Percentiles rank a stretch among this genome's conserved stretches.
These are phyloP conservation scores for Tenthredo notha DNA, from an alignment of 2,888 invertebrate genomes.

Conservation along the genomic window DNA sequence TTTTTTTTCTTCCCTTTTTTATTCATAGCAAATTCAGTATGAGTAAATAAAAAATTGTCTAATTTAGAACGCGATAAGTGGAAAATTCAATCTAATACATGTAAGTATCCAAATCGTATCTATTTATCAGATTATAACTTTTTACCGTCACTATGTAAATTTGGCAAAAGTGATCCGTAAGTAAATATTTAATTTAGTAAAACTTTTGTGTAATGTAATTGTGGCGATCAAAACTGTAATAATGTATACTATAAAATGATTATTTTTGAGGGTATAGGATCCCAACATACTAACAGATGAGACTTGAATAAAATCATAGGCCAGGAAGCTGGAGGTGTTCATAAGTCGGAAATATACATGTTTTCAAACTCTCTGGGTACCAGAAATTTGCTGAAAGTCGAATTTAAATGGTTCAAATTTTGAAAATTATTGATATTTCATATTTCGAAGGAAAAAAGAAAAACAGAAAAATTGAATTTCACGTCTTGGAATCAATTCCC, in stretches of 20 bases:
- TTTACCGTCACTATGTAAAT: neutral
- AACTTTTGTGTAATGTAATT: neutral
- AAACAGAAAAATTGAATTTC: neutral
- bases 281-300: neutral
- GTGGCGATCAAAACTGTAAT: neutral
- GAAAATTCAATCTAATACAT: constrained; percentile 4
- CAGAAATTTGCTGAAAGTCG: neutral
- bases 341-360: neutral
- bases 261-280: neutral
- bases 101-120: neutral
- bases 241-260: neutral
- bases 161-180: neutral
- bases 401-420: neutral
- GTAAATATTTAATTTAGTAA: neutral
- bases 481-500: neutral
- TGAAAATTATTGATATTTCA: neutral
- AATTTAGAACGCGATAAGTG: constrained; percentile 9
- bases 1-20: neutral
- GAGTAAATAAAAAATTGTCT: neutral
- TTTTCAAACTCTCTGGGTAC: neutral
- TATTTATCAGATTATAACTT: neutral
- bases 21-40: constrained; percentile 13
- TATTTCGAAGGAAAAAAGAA: neutral
- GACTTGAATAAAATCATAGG: neutral
- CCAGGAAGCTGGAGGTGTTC: neutral